Evolutionary conservation across 2,113 vertebrate species (phyloP).

Genomic region (Verasper variegatus): DNA sequence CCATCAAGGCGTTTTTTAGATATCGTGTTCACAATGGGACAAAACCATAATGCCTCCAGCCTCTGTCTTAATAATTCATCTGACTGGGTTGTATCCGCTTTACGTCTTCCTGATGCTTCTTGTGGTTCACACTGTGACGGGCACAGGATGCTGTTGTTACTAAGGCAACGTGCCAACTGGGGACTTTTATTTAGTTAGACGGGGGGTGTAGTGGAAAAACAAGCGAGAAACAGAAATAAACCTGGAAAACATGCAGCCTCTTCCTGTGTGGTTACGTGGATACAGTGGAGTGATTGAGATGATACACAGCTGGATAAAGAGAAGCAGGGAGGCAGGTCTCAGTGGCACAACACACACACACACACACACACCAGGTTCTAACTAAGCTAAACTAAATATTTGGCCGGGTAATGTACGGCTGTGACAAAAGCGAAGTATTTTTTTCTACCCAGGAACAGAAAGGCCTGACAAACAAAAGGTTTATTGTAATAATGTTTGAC

Average conservation of each 20-base stretch:
- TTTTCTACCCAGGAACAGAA: not conserved
- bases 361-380: slow-evolving; percentile 17
- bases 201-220: slow-evolving; percentile 17
- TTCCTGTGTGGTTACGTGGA: slow-evolving; percentile 40
- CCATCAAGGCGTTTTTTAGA: too few species aligned
- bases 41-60: too few species aligned
- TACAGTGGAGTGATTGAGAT: slow-evolving; percentile 36
- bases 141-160: not conserved
- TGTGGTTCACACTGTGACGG: not conserved
- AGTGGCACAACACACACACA: slow-evolving; percentile 67
- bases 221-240: slow-evolving; percentile 49
- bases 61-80: not conserved
- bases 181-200: not conserved
- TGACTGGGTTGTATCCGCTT: not conserved
- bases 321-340: slow-evolving; percentile 75
- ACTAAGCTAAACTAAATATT: slow-evolving; percentile 47
- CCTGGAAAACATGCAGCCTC: slow-evolving; percentile 7
- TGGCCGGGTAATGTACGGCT: slow-evolving; percentile 34
- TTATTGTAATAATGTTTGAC: not conserved
- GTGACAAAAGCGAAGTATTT: slow-evolving; percentile 8
- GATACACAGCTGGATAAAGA: slow-evolving; percentile 29
- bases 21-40: too few species aligned
- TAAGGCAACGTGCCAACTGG: not conserved
- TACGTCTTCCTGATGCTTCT: not conserved
- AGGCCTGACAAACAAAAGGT: slow-evolving; percentile 22